Base-by-base conservation (phyloP, 2,113 vertebrate species). In the Passer montanus region DNA sequence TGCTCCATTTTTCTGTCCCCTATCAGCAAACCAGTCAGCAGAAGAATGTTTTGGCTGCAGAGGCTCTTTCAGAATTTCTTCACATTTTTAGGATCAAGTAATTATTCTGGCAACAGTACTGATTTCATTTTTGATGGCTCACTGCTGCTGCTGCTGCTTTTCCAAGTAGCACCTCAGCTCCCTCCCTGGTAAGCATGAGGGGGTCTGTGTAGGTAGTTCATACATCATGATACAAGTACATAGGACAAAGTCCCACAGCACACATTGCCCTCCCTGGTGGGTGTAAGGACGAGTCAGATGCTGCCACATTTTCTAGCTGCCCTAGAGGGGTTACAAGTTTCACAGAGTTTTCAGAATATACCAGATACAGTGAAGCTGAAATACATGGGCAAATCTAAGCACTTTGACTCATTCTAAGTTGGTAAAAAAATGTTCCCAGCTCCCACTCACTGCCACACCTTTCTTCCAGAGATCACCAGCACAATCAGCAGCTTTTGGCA, bases 1-100 rank as follows among this genome's bases (percentile, higher is more conserved):
- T 93, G 69, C 53, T 94, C 81, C 72, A 30, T 52, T 95, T 94
- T 85, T 90, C 35, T 50, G 69, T 86, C 66, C 50, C 44, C 73
- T 92, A 37, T 60, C 47, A 80, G 55, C 37, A 21, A 96, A 85
- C 20, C 26, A 93, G 75, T 49, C 89, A 89, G 82, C 69, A 92
- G 67, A 89, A 92, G 10, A 19, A 53, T 49, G 8, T 60, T 96
- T 89, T 89, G 73, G 73, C 79, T 92, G 44, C 35, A 67, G 44
- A 95, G 39, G 33, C n/a, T 79, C 50, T 94, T 89, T 85, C 26
- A 79, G 66, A 80, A 46, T 60, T 83, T 72, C 63, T 49, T 78
- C 31, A 7, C 35, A 46, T 87, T 95, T 90, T 43, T 74, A 82
- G 74, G 68, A 78, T 67, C 68, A 56, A 92, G 47, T 44, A 46